Evolutionary conservation across 2,888 invertebrate species (phyloP), one percentile per base, ranked within the genome.

Genomic region (Bedellia somnulentella): DNA sequence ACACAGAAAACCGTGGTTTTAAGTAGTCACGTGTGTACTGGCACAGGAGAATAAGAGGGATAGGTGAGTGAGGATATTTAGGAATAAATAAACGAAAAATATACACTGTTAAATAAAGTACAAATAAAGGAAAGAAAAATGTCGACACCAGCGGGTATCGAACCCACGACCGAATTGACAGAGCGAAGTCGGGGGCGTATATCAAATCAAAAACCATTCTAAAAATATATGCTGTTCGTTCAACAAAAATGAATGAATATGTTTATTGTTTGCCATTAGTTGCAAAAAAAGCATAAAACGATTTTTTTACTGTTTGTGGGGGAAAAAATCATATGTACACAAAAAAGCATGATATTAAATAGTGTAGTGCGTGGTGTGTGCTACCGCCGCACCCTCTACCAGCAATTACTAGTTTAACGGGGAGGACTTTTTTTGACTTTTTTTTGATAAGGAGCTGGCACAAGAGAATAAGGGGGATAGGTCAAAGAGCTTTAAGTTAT

Each of bases 321-420:
- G n/a, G n/a, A n/a, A 10, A 3, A n/a, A 10, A 21, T 21, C 8
- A n/a, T 2, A 3, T 21, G 10, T 2, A 21, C 9, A 21, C 21
- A 21, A 10, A 3, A 10, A 21, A 3, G 10, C 8, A 2, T 8
- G 21, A 10, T 21, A n/a, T 10, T n/a, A 21, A 3, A n/a, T 3
- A 10, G 8, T 10, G 21, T 97, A 96, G 62, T 94, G 93, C 49
- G 82, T 98, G 9, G 90, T 94, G 2, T 88, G 90, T 0, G 92
- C 93, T 44, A 78, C 76, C 15, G 78, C 87, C n/a, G 85, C 87
- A 44, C 81, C 87, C 1, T 81, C 88, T 6, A 82, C 82, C 35
- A 79, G 86, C 44, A 89, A 95, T 57, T 95, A 92, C 55, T 86
- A 88, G 55, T 91, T 95, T 52, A 93, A 93, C 43, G 93, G 94